phyloP scores from a whole-genome alignment of 2,113 vertebrate species.

The Poecilia latipinna region DNA sequence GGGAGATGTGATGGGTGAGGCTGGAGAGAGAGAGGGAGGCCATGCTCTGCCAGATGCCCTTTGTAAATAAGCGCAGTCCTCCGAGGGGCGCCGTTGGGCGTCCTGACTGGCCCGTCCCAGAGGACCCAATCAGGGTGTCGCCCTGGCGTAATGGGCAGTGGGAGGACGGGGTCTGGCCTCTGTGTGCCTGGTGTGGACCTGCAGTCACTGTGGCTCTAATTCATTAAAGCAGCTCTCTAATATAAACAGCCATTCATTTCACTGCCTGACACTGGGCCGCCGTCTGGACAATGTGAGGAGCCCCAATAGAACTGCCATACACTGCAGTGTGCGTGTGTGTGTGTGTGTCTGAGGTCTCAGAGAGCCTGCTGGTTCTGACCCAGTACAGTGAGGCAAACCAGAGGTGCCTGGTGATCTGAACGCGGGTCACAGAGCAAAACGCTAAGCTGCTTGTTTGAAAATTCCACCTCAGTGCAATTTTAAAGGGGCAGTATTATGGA shows the following conservation, averaged over 20 bases:
- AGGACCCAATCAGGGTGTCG: slow-evolving; percentile 92
- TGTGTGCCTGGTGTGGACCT: slow-evolving; percentile 92
- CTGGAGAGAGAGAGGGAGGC: slow-evolving; percentile 24
- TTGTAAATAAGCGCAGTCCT: slow-evolving; percentile 76
- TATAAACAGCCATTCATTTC: slow-evolving; percentile 99
- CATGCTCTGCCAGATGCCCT: slow-evolving; percentile 89
- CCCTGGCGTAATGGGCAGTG: slow-evolving; percentile 54
- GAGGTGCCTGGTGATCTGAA: slow-evolving; percentile 38
- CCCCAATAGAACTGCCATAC: slow-evolving; percentile 75
- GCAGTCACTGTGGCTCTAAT: slow-evolving; percentile 92
- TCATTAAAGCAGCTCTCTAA: slow-evolving; percentile 99
- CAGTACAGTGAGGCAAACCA: slow-evolving; percentile 71
- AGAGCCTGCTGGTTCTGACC: slow-evolving; percentile 39
- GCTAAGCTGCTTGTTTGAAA: background rate
- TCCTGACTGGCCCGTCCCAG: slow-evolving; percentile 76
- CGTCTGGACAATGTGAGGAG: slow-evolving; percentile 96
- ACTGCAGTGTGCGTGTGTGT: slow-evolving; percentile 32
- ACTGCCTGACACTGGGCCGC: slow-evolving; percentile 89
- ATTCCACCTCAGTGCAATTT: background rate
- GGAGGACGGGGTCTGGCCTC: slow-evolving; percentile 85
- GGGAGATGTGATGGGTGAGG: slow-evolving; percentile 44
- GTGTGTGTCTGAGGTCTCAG: slow-evolving; percentile 33
- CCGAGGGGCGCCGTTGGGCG: slow-evolving; percentile 61
- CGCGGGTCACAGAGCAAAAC: slow-evolving; percentile 43
- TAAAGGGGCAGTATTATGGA: background rate